Conservation (phyloP, 53 echinoderm and acorn worm genomes). For the Echinometra lucunter region DNA sequence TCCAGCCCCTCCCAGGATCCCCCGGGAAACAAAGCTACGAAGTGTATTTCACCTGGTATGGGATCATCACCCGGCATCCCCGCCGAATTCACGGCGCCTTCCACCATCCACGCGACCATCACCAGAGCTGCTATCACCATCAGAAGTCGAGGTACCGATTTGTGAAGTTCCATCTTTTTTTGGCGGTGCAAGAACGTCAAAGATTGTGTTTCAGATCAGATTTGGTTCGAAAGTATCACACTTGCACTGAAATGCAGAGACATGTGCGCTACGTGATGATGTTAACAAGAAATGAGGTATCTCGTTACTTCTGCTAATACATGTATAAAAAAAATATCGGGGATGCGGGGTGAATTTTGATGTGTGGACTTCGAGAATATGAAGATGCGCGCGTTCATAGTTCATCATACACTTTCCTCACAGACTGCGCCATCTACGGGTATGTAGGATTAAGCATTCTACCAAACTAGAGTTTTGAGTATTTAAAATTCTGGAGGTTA, state of each 20-base stretch:
- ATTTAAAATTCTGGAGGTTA: too few relatives aligned
- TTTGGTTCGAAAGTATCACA: background rate
- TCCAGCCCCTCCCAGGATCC: slow-evolving; percentile 76
- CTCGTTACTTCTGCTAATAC: background rate
- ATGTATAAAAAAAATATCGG: background rate
- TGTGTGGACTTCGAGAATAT: background rate
- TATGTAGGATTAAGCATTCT: background rate
- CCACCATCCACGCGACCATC: background rate
- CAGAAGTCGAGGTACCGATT: background rate
- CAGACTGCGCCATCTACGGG: background rate
- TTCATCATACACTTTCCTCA: background rate
- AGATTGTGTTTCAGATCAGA: background rate
- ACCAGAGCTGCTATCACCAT: background rate
- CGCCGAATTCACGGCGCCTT: background rate
- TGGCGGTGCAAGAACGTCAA: background rate
- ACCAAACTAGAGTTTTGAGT: too few relatives aligned
- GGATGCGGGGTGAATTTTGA: background rate
- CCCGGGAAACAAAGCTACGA: slow-evolving; percentile 64
- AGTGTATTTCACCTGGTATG: slow-evolving; percentile 45
- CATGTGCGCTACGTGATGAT: background rate
- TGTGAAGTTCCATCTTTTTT: background rate
- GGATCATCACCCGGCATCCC: slow-evolving; percentile 32
- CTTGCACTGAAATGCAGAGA: background rate
- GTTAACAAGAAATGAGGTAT: background rate
- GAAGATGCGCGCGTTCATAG: background rate